A percentile compares a stretch with the other conserved stretches of the same genome.
Conservation (phyloP, 2,888 invertebrate species). For the Hoplodrina blanda region DNA sequence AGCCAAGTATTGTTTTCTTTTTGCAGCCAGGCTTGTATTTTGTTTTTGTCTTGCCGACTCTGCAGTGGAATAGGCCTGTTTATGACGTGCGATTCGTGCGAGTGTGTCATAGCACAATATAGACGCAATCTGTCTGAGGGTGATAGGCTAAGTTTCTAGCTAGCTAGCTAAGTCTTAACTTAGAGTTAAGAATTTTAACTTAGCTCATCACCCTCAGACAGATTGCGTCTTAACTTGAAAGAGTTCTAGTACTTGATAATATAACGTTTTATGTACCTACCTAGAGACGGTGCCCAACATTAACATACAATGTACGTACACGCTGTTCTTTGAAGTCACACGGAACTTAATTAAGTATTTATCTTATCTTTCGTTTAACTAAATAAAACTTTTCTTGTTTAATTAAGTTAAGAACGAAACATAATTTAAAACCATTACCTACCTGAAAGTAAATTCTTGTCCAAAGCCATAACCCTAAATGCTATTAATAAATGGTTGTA, state of each 20-base stretch:
- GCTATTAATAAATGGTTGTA: slow-evolving; percentile 14
- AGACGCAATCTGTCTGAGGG: too few relatives aligned
- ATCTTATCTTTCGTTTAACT: slow-evolving; percentile 25
- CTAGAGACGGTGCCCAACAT: slow-evolving; percentile 3
- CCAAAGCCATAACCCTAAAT: slow-evolving; percentile 20
- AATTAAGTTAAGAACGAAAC: slow-evolving; percentile 21
- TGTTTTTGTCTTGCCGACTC: too few relatives aligned
- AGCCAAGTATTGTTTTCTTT: too few relatives aligned
- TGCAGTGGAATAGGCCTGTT: too few relatives aligned
- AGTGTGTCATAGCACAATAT: too few relatives aligned
- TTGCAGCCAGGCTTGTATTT: too few relatives aligned
- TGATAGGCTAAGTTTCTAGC: too few relatives aligned
- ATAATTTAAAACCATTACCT: slow-evolving; percentile 20
- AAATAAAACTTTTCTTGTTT: slow-evolving; percentile 30
- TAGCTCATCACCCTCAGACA: background rate
- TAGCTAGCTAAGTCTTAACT: too few relatives aligned
- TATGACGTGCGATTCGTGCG: too few relatives aligned
- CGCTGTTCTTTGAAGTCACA: slow-evolving; percentile 30
- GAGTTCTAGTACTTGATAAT: slow-evolving; percentile 7
- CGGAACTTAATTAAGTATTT: slow-evolving; percentile 38
- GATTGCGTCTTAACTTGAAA: slow-evolving; percentile 14
- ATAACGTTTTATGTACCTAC: slow-evolving; percentile 7
- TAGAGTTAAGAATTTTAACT: background rate
- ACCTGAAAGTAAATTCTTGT: slow-evolving; percentile 13
- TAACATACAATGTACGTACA: slow-evolving; percentile 29